Evolutionary conservation across 2,797 vertebrate genomes (phyloP), one percentile per base, ranked within the genome.

Genomic region (Cyclura pinguis): DNA sequence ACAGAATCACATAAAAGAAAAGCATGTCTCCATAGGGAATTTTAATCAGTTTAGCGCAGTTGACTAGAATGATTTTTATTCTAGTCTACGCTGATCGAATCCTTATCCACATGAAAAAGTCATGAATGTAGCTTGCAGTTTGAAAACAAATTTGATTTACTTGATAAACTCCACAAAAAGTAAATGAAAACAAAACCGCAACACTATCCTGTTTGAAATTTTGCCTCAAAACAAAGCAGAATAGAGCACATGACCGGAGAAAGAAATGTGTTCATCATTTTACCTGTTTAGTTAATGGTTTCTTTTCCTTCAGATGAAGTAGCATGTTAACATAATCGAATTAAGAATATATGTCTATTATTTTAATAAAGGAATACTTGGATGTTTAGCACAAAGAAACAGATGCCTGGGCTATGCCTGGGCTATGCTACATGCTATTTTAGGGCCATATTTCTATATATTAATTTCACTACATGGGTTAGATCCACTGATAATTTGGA

Each of bases 331-430:
- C 69, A 88, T 95, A 94, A 90, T 92, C 93, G 12, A 72, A 84
- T 96, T 88, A 86, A 92, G 84, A 95, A 16, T 20, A 62, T 62
- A 62, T 62, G 20, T 81, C 90, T 0, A 64, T 90, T 94, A 94
- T 92, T 95, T 96, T 93, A 92, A 64, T 24, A 95, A 94, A 62
- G 88, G 95, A 95, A 95, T 94, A 96, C 90, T 81, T 94, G 92
- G 93, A 47, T 4, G 32, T 88, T 92, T 96, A 92, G 89, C 88
- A 95, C 96, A 89, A 80, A 74, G 86, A 93, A 89, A 93, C 94
- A 87, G 5, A 38, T 38, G 90, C 87, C 20, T 64, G 5, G 62
- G 20, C 42, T 47, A 47, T 4, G 42, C 42, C 62, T 64, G 20
- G 62, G 20, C 42, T 47, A 47, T 47, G 42, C 42, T 10, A 64